Evolutionary conservation across 2,113 vertebrate genomes (phyloP), one percentile per base, ranked within the genome.

Genomic region (Gymnorhina tibicen): DNA sequence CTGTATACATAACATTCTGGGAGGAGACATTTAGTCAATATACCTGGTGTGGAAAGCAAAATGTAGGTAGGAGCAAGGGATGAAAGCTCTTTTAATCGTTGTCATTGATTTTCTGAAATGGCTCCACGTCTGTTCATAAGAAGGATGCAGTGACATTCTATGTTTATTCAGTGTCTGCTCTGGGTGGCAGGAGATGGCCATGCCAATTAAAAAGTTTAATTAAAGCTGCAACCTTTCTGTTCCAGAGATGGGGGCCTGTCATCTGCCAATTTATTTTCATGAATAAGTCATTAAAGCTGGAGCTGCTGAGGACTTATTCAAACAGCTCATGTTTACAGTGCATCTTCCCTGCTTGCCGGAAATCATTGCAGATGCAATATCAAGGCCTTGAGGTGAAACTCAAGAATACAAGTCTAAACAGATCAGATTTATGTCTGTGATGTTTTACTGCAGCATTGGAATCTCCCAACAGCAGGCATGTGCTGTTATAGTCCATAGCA

Each of bases 201-300:
- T 81, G 87, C 64, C 90, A 90, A 92, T 94, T 97, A 95, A 84
- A n/a, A 95, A 84, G 85, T 93, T 95, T 92, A 93, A 95, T 95
- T 93, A 96, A 96, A 84, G 85, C 79, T 78, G 67, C 56, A 93
- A 84, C 95, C 85, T 93, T 92, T 93, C 83, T 88, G 47, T 94
- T 88, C 50, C 79, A 52, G 72, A 86, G 47, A 72, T 83, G 90
- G 50, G 9, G 10, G 39, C 67, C 64, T 93, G 68, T 96, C 85
- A 77, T 86, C 82, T 95, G 68, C 52, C 83, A 84, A 84, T 92
- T 94, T 88, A 83, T 88, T 88, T 88, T 56, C 90, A 86, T 94
- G 55, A 95, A 90, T 93, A 94, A 87, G 76, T 87, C 82, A 91
- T 92, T 94, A 84, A 80, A 85, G 22, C n/a, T 44, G 47, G 60